Conservation (phyloP, 1,140 invertebrate species). For the Centruroides sculpturatus region DNA sequence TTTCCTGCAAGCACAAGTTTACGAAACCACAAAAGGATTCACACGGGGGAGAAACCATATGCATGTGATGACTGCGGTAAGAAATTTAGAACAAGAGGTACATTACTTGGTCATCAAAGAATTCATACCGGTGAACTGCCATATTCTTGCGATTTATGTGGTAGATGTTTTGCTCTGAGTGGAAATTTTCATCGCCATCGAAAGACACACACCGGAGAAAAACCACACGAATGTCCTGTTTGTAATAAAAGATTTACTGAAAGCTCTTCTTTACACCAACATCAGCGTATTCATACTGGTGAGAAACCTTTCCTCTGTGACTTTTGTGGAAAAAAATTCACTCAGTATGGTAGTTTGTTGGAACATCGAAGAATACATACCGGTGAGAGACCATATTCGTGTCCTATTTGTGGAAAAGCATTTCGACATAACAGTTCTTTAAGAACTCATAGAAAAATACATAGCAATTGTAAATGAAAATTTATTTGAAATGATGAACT, state of each 20-base stretch:
- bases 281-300: conserved; percentile 39
- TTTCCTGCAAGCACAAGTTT: conserved; percentile 2
- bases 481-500: too few species aligned
- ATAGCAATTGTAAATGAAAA: too few species aligned
- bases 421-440: too few species aligned
- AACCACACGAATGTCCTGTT: conserved; percentile 32
- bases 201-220: conserved; percentile 30
- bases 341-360: conserved; percentile 27
- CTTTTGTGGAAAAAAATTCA: conserved; percentile 40
- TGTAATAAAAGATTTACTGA: conserved; percentile 19
- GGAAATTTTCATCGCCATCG: conserved; percentile 42
- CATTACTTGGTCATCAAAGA: conserved; percentile 39
- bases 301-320: conserved; percentile 40
- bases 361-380: conserved; percentile 29
- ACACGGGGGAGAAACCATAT: conserved; percentile 36
- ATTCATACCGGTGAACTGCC: conserved; percentile 40
- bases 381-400: conserved; percentile 31
- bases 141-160: conserved; percentile 40
- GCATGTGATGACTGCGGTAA: conserved; percentile 23
- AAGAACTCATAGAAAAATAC: too few species aligned
- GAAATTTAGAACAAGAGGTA: conserved; percentile 28
- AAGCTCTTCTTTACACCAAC: conserved; percentile 40
- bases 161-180: conserved; percentile 21
- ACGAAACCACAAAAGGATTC: conserved; percentile 31
- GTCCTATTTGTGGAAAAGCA: conserved; percentile 25